Conservation (phyloP, 2,888 invertebrate species). For the Cerastis rubricosa region DNA sequence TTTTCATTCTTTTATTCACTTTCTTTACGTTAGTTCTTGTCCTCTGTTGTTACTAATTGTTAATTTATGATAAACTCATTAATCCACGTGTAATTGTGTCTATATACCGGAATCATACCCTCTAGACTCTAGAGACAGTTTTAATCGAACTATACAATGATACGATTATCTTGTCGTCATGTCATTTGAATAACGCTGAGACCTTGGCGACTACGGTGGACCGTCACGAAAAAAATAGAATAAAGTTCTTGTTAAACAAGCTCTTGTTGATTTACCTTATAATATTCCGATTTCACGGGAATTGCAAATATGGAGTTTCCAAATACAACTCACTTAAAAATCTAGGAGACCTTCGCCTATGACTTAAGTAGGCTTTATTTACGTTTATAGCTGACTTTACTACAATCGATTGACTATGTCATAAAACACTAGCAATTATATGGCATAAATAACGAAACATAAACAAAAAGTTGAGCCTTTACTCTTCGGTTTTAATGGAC, state of each 20-base stretch:
- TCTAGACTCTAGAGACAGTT: slow-evolving; percentile 9
- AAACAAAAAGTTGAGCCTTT: slow-evolving; percentile 29
- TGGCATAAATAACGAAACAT: slow-evolving; percentile 11
- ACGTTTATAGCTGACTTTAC: slow-evolving; percentile 5
- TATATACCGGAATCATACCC: slow-evolving; percentile 17
- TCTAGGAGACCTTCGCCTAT: slow-evolving; percentile 19
- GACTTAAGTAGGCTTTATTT: slow-evolving; percentile 25
- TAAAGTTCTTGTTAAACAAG: slow-evolving; percentile 39
- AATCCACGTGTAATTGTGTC: slow-evolving; percentile 6
- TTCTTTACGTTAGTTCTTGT: neutral
- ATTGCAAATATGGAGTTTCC: slow-evolving; percentile 14
- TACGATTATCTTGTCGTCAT: slow-evolving; percentile 38
- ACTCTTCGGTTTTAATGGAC: slow-evolving; percentile 38
- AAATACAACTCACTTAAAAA: slow-evolving; percentile 14
- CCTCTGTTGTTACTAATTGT: neutral
- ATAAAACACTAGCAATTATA: slow-evolving; percentile 26
- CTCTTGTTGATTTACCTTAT: slow-evolving; percentile 36
- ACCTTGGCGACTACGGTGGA: slow-evolving; percentile 60
- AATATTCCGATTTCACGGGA: slow-evolving; percentile 18
- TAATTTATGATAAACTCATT: neutral
- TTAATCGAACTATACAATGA: slow-evolving; percentile 13
- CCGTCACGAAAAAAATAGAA: slow-evolving; percentile 42
- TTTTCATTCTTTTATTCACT: neutral
- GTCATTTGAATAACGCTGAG: slow-evolving; percentile 66
- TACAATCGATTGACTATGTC: slow-evolving; percentile 4